Evolutionary conservation across 1,140 invertebrate species (phyloP).

Genomic region (Helicorthomorpha holstii): DNA sequence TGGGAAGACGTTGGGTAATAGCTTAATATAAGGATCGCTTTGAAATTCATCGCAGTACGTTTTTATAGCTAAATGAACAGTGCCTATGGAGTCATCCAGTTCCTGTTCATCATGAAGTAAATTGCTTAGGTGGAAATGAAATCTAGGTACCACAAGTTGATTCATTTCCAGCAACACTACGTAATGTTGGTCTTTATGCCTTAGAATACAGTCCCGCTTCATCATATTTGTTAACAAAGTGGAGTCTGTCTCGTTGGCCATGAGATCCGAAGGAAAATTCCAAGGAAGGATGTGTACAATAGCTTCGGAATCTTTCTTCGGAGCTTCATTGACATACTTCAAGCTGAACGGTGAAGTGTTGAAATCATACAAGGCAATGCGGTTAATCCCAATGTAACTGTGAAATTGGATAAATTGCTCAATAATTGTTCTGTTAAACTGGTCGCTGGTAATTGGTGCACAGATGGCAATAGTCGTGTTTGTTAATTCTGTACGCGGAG

Average conservation of each 20-base stretch:
- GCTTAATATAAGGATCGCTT: neutral
- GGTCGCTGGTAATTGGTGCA: neutral
- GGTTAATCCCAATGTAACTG: neutral
- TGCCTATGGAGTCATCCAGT: neutral
- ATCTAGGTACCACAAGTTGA: neutral
- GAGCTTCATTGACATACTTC: neutral
- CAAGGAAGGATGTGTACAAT: neutral
- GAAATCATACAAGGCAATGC: neutral
- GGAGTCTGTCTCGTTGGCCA: neutral
- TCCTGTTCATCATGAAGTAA: neutral
- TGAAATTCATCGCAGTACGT: neutral
- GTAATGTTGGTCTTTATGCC: neutral
- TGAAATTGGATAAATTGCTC: neutral
- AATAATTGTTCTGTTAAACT: neutral
- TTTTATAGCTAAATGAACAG: neutral
- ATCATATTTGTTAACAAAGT: neutral
- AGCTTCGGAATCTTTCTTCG: neutral
- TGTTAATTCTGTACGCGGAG: too few relatives aligned
- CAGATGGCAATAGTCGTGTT: neutral
- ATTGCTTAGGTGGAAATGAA: neutral
- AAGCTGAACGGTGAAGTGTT: neutral
- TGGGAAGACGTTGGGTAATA: neutral
- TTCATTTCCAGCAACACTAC: neutral
- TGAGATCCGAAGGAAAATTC: neutral
- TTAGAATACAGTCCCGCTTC: neutral